Percentiles rank a stretch among this genome's conserved stretches.
phyloP scores from a whole-genome alignment of 1,140 invertebrate species.

The Trialeurodes vaporariorum region DNA sequence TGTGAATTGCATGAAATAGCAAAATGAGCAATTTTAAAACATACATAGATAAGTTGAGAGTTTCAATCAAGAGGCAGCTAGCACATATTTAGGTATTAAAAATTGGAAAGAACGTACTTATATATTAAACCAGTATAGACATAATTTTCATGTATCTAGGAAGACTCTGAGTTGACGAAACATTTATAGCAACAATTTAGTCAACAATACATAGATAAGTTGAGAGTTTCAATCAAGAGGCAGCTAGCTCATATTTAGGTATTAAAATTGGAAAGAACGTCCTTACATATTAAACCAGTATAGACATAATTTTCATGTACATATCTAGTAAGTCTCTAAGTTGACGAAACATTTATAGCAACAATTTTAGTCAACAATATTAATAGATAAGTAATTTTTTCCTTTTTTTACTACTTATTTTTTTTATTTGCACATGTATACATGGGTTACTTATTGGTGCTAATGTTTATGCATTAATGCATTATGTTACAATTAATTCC shows the following conservation, averaged over 20 bases:
- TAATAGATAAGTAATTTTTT: no score
- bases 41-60: neutral
- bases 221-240: neutral
- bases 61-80: neutral
- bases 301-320: slow-evolving; percentile 10
- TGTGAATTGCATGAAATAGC: neutral
- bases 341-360: no score
- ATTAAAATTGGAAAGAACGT: slow-evolving; percentile 8
- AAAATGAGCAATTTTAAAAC: neutral
- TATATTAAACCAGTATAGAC: slow-evolving; percentile 3
- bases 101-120: slow-evolving; percentile 6
- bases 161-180: neutral
- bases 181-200: no score
- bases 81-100: neutral
- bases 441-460: no score
- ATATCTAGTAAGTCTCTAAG: neutral
- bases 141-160: slow-evolving; percentile 8
- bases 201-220: neutral
- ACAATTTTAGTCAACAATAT: no score
- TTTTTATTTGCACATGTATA: no score
- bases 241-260: neutral
- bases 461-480: no score
- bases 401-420: no score
- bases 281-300: slow-evolving; percentile 4
- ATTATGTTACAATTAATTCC: no score